Evolutionary conservation across 2,888 invertebrate genomes (phyloP).

Genomic region (Hemaris fuciformis): DNA sequence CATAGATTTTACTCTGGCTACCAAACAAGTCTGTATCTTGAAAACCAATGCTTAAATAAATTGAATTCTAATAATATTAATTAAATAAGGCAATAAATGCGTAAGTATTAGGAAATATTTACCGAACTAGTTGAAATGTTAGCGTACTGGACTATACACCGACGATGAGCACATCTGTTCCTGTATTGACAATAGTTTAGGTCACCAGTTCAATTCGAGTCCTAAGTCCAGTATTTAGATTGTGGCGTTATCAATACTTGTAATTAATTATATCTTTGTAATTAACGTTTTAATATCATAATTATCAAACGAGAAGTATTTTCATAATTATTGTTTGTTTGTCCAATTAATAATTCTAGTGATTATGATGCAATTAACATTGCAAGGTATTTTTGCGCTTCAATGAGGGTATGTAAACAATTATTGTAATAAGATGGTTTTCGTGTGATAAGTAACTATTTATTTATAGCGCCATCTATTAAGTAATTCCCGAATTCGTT

Average conservation of each 20-base stretch:
- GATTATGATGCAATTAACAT: background rate
- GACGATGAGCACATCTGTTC: background rate
- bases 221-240: background rate
- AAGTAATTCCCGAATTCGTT: too few relatives aligned
- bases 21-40: too few relatives aligned
- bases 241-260: background rate
- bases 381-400: too few relatives aligned
- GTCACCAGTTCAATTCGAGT: background rate
- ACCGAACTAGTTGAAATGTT: constrained; percentile 13
- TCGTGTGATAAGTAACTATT: too few relatives aligned
- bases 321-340: background rate
- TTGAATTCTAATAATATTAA: too few relatives aligned
- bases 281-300: background rate
- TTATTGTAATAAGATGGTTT: too few relatives aligned
- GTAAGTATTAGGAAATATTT: background rate
- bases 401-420: too few relatives aligned
- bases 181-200: background rate
- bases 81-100: background rate
- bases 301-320: background rate
- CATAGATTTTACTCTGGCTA: too few relatives aligned
- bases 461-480: too few relatives aligned
- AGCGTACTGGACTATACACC: constrained; percentile 2
- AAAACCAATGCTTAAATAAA: too few relatives aligned
- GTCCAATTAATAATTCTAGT: too few relatives aligned
- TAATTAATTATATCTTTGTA: background rate